Percentiles rank a stretch among this genome's conserved stretches.
Evolutionary conservation across 2,113 vertebrate genomes (phyloP).

Genomic region (Cyanocitta stelleri): DNA sequence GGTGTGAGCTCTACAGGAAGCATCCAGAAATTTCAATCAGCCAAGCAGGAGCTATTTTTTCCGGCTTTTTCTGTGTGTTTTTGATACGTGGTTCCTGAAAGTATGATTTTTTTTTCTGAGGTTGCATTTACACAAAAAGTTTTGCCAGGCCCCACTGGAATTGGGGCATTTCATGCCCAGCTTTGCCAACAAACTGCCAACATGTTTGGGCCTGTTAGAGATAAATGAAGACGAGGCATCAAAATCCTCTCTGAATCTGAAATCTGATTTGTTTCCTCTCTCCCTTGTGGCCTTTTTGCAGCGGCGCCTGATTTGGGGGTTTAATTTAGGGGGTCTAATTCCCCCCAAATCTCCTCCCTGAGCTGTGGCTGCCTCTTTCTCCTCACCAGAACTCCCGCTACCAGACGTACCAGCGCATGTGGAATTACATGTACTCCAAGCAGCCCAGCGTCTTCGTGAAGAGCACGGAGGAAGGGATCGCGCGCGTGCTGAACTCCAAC

Average conservation of each 20-base stretch:
- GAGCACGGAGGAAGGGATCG: constrained; percentile 97
- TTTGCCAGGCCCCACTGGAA: not conserved
- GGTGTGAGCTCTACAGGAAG: not conserved
- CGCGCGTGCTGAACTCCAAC: constrained; percentile 95
- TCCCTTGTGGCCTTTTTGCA: fast-evolving
- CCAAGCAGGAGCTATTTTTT: not conserved
- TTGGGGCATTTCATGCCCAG: not conserved
- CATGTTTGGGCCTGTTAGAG: not conserved
- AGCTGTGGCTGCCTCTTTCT: not conserved
- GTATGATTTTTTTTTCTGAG: not conserved
- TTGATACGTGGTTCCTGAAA: not conserved
- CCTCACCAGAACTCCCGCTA: constrained; percentile 91
- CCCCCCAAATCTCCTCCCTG: not conserved
- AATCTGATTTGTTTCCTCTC: not conserved
- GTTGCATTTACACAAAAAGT: not conserved
- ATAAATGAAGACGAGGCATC: not conserved
- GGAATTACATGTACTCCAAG: constrained; percentile 99
- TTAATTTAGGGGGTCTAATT: fast-evolving
- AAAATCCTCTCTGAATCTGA: not conserved
- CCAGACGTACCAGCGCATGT: constrained; percentile 98
- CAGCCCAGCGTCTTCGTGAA: constrained; percentile 97
- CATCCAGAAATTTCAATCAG: not conserved
- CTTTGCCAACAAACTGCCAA: not conserved
- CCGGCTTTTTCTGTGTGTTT: not conserved
- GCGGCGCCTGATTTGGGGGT: fast-evolving